Percentiles rank a stretch among this genome's conserved stretches.
Conservation (phyloP, 1,140 invertebrate species). For the Holcopasites calliopsidis region DNA sequence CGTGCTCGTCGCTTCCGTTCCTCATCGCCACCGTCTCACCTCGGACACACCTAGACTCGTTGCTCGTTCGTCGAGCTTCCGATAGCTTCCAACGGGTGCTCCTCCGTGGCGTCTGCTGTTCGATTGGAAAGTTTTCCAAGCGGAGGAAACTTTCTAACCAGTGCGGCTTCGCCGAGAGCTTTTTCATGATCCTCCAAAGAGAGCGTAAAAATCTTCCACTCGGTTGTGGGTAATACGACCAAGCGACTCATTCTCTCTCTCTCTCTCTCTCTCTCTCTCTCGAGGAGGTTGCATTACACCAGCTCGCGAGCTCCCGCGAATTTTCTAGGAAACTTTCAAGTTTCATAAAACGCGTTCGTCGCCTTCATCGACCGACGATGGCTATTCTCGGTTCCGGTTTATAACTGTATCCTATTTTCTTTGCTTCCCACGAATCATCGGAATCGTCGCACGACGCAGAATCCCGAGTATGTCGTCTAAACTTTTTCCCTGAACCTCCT, state of each 20-base stretch:
- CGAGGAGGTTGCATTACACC: slow-evolving; percentile 1
- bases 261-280: too few relatives aligned
- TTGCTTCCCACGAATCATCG: neutral
- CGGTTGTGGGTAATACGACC: slow-evolving; percentile 7
- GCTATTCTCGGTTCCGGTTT: neutral
- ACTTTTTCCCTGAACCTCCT: neutral
- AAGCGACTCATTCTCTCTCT: neutral
- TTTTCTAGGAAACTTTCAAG: slow-evolving; percentile 3
- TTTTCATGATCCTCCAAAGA: slow-evolving; percentile 21
- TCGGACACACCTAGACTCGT: slow-evolving; percentile 31
- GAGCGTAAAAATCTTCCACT: slow-evolving; percentile 45
- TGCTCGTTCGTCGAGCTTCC: neutral
- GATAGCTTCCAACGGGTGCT: slow-evolving; percentile 24
- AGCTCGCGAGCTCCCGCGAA: neutral
- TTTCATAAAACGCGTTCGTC: neutral
- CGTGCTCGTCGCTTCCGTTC: neutral
- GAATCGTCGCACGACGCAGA: neutral
- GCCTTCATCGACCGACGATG: neutral
- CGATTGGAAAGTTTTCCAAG: slow-evolving; percentile 32
- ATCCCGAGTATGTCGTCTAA: neutral
- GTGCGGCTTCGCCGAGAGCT: slow-evolving; percentile 34
- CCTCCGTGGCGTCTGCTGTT: slow-evolving; percentile 13
- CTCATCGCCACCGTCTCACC: too few relatives aligned
- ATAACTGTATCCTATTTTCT: neutral
- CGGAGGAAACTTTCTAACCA: slow-evolving; percentile 52